phyloP scores from a whole-genome alignment of 1,140 invertebrate species.

The Heliconius melpomene region DNA sequence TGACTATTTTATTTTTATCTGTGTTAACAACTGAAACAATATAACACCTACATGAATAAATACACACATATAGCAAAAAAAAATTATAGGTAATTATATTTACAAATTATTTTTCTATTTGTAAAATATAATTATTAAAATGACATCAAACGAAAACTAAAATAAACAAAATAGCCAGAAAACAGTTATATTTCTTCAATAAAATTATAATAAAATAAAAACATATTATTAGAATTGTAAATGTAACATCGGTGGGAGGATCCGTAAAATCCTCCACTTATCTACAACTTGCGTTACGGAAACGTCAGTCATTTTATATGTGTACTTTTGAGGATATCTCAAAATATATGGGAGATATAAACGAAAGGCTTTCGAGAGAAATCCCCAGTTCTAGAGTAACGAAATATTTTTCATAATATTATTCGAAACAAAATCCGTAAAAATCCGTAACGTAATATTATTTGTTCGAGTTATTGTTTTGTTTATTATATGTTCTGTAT shows the following conservation, averaged over 20 bases:
- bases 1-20: too few species aligned
- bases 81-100: too few species aligned
- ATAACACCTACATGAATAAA: too few species aligned
- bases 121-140: not conserved
- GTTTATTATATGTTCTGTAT: not conserved
- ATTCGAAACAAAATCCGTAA: slow-evolving; percentile 4
- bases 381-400: slow-evolving; percentile 16
- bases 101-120: too few species aligned
- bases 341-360: slow-evolving; percentile 34
- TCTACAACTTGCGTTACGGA: slow-evolving; percentile 29
- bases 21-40: too few species aligned
- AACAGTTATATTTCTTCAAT: not conserved
- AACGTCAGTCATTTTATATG: slow-evolving; percentile 35
- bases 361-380: slow-evolving; percentile 16
- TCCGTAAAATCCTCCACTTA: slow-evolving; percentile 28
- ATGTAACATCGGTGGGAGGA: slow-evolving; percentile 24
- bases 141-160: not conserved
- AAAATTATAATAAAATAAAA: not conserved
- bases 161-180: not conserved
- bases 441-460: not conserved
- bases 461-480: not conserved
- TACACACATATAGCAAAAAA: too few species aligned
- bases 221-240: slow-evolving; percentile 14
- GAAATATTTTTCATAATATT: slow-evolving; percentile 29
- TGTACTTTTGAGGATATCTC: slow-evolving; percentile 31